Evolutionary conservation across 2,113 vertebrate genomes (phyloP).

Genomic region (Antigone vipio): DNA sequence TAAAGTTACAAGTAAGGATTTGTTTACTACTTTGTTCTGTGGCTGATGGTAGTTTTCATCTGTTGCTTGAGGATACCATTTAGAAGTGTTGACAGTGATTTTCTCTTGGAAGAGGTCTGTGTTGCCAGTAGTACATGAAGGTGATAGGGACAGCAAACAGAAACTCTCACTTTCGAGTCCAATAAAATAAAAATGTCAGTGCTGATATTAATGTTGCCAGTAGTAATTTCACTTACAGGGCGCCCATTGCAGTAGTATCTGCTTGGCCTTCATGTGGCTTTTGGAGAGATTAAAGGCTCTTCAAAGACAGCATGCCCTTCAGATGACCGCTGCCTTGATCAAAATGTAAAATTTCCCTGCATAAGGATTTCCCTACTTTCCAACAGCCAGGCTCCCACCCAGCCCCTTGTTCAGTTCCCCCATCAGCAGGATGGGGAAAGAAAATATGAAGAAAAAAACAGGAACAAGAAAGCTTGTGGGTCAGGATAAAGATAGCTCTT

Average conservation of each 20-base stretch:
- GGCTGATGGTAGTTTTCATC: neutral
- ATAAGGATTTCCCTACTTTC: too few species aligned
- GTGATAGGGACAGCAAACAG: neutral
- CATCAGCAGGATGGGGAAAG: neutral
- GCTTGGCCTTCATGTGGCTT: neutral
- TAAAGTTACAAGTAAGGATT: neutral
- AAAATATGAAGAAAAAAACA: neutral
- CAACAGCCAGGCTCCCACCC: neutral
- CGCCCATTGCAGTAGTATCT: neutral
- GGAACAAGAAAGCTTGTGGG: rapidly evolving
- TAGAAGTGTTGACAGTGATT: neutral
- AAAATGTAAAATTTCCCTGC: neutral
- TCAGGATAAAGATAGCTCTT: neutral
- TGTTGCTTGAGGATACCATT: neutral
- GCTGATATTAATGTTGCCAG: neutral
- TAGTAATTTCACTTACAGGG: neutral
- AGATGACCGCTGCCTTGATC: neutral
- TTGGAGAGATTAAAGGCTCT: neutral
- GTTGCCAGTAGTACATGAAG: neutral
- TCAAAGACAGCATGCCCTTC: neutral
- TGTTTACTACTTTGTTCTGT: neutral
- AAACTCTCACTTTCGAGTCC: neutral
- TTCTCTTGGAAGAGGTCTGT: neutral
- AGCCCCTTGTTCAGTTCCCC: neutral
- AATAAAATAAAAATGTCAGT: neutral